These are phyloP conservation scores for Tiliqua scincoides DNA, from an alignment of 2,113 vertebrate genomes.

Conservation along the genomic window DNA sequence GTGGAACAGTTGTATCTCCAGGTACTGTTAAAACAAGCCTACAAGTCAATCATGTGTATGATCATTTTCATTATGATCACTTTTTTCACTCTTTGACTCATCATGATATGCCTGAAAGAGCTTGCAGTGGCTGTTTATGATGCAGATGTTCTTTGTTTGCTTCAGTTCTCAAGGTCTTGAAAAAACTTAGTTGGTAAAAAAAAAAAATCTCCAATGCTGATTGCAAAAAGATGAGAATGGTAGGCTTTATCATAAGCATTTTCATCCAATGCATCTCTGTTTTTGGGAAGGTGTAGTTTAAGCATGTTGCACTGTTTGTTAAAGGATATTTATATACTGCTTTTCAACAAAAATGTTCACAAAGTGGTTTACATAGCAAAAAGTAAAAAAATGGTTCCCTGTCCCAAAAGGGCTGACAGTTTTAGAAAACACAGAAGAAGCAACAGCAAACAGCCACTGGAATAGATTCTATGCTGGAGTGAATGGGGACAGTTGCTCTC, in stretches of 20 bases:
- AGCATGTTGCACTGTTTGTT: neutral
- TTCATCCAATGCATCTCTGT: neutral
- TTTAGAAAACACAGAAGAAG: too few relatives aligned
- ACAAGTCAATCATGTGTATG: neutral
- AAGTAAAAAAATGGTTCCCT: too few relatives aligned
- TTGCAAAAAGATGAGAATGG: neutral
- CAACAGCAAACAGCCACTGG: too few relatives aligned
- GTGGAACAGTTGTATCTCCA: neutral
- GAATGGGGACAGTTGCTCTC: too few relatives aligned
- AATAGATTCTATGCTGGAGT: too few relatives aligned
- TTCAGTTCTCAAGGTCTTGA: slow-evolving; percentile 1
- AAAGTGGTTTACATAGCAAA: too few relatives aligned
- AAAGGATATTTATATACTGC: too few relatives aligned
- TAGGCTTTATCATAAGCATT: neutral
- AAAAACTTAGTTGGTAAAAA: neutral
- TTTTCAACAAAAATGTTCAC: too few relatives aligned
- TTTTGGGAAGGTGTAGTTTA: neutral
- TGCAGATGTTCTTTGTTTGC: neutral
- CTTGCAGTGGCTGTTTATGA: neutral
- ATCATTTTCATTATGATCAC: neutral
- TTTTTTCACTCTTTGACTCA: neutral
- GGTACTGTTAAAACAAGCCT: neutral
- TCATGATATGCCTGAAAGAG: neutral
- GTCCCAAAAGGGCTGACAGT: too few relatives aligned
- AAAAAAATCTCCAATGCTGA: neutral